Base-by-base conservation (phyloP, 1,140 invertebrate genomes). In the Steinernema feltiae region DNA sequence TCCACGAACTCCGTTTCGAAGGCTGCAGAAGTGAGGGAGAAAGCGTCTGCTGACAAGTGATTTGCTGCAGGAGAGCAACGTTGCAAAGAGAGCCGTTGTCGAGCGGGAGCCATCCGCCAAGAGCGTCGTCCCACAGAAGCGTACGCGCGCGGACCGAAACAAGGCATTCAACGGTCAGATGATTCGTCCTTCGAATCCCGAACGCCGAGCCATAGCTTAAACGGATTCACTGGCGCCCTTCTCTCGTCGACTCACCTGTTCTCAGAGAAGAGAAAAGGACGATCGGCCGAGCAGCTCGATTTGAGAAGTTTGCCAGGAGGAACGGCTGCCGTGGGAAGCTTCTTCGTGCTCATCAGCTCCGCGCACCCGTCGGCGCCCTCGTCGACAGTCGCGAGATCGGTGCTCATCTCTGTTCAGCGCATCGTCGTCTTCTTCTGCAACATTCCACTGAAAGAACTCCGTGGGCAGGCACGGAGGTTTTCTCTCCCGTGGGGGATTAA, bases 31-130 rank as follows among this genome's bases (percentile, higher is more conserved):
- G 29, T 1, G 70, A 46, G 17, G 74, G 74, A 7, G 74, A 72
- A 7, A 76, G 48, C n/a, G 74, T 76, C 63, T 76, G 74, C 63
- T 76, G 74, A 29, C 74, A 76, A n/a, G 74, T 76, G 35, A 76
- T 74, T 74, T 76, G 74, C 72, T 76, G 74, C 48, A 76, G 30
- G 27, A 76, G 71, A 29, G 46, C 48, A 1, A 76, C 74, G 29
- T 48, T 74, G 48, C 74, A 76, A n/a, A 76, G 30, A 30, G 70
- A 48, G 21, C 63, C 41, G 31, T 48, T 48, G 32, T 63, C 48
- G 30, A 74, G 74, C 12, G 74, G 74, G 41, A 76, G 32, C 46
- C 46, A 76, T 24, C 74, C 74, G 18, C n/a, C 29, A 18, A 73
- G 29, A 3, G 72, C 74, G 29, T 76, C 74, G 63, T 76, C 74